A percentile compares a stretch with the other conserved stretches of the same genome.
Evolutionary conservation across 92 coral and sea anemone species (phyloP).

Genomic region (Plumapathes pennacea): DNA sequence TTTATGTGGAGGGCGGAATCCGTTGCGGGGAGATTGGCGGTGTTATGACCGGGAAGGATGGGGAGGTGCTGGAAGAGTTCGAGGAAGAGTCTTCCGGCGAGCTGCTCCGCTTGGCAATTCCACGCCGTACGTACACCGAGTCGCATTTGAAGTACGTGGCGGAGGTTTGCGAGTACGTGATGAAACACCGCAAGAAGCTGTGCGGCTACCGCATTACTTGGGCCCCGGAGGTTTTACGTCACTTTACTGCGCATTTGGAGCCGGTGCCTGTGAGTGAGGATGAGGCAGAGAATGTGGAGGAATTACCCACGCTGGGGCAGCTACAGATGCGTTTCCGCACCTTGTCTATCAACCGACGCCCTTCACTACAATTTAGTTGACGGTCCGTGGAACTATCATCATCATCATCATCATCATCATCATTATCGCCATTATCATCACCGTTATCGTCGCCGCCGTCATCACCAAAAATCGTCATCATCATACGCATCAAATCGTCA

Average conservation of each 20-base stretch:
- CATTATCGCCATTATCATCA: too few relatives aligned
- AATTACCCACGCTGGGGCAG: not conserved
- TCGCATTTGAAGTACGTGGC: slow-evolving; percentile 63
- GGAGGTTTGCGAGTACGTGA: slow-evolving; percentile 53
- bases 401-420: too few relatives aligned
- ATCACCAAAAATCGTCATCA: too few relatives aligned
- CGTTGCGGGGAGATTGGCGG: slow-evolving; percentile 50
- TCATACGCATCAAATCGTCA: too few relatives aligned
- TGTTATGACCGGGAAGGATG: slow-evolving; percentile 30
- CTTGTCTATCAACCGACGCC: not conserved
- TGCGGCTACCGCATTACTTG: slow-evolving; percentile 11
- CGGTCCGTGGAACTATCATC: too few relatives aligned
- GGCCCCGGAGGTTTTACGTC: not conserved
- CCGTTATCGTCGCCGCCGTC: too few relatives aligned
- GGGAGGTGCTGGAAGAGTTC: slow-evolving; percentile 1
- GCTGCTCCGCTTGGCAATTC: slow-evolving; percentile 48
- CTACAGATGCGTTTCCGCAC: not conserved
- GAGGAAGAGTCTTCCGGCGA: slow-evolving; percentile 27
- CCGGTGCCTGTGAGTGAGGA: not conserved
- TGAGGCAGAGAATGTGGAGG: not conserved
- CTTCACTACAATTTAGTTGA: not conserved
- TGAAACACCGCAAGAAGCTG: slow-evolving; percentile 21
- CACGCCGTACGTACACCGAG: slow-evolving; percentile 47
- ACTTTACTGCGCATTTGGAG: not conserved
- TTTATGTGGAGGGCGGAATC: slow-evolving; percentile 41